phyloP scores from a whole-genome alignment of 2,113 vertebrate species.

The Oncorhynchus kisutch region DNA sequence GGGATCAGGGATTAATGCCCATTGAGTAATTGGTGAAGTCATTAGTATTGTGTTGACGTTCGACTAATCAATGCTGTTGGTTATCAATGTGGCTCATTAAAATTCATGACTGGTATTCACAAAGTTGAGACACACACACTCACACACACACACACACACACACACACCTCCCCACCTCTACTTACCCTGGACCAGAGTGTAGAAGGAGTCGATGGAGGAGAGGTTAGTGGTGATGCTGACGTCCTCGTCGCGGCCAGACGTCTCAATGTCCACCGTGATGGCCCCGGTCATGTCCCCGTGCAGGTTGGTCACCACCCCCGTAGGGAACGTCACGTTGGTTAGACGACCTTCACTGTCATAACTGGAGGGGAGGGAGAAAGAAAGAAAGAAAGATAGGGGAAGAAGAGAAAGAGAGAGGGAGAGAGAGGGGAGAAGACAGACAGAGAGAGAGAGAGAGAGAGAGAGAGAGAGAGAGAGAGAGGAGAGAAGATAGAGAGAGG shows the following conservation, averaged over 20 bases:
- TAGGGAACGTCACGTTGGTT: slow-evolving; percentile 97
- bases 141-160: not conserved
- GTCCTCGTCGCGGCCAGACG: slow-evolving; percentile 92
- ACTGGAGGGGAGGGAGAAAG: slow-evolving; percentile 61
- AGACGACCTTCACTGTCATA: slow-evolving; percentile 96
- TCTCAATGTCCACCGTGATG: slow-evolving; percentile 93
- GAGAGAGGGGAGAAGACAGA: not conserved
- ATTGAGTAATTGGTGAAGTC: not conserved
- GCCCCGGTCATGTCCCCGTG: slow-evolving; percentile 95
- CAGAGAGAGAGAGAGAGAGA: not conserved
- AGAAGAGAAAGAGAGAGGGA: not conserved
- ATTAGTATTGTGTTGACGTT: not conserved
- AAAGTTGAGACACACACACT: not conserved
- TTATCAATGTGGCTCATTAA: not conserved
- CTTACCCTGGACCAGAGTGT: slow-evolving; percentile 93
- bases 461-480: fast-evolving
- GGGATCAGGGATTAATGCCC: not conserved
- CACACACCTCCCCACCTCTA: not conserved
- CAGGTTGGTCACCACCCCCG: slow-evolving; percentile 92
- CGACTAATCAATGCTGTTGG: not conserved
- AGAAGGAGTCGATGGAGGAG: slow-evolving; percentile 95
- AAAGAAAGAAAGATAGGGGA: not conserved
- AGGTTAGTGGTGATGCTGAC: slow-evolving; percentile 97
- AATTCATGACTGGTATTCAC: not conserved
- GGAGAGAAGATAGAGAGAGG: no score